Conservation (phyloP, 2,888 invertebrate genomes). For the Prionchulus punctatus region DNA sequence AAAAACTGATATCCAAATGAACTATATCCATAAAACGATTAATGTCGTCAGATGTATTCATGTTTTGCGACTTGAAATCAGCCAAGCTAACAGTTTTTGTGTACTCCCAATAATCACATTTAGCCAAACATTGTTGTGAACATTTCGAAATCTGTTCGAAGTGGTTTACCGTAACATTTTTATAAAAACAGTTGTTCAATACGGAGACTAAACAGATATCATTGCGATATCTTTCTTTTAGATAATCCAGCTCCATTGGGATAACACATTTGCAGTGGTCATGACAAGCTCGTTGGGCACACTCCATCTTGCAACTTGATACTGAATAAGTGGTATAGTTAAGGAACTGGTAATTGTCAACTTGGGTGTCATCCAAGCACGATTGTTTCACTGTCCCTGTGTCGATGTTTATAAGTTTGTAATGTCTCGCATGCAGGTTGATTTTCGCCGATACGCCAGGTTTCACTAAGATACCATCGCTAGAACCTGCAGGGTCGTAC, state of each 20-base stretch:
- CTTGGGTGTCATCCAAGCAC: background rate
- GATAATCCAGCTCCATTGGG: background rate
- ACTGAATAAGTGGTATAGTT: background rate
- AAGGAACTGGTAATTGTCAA: background rate
- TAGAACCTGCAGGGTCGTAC: background rate
- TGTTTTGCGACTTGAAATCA: no score
- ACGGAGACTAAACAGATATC: background rate
- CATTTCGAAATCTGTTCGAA: background rate
- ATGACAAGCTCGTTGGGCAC: background rate
- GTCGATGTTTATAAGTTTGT: background rate
- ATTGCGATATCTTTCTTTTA: background rate
- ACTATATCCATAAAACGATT: background rate
- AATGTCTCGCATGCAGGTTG: background rate
- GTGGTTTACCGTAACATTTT: background rate
- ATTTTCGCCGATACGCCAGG: background rate
- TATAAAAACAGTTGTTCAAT: background rate
- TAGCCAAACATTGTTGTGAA: background rate
- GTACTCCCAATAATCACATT: background rate
- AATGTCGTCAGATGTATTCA: background rate
- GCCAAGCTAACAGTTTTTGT: no score
- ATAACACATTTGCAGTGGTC: background rate
- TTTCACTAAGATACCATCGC: background rate
- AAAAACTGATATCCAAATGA: background rate
- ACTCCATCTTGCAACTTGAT: background rate
- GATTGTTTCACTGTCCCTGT: background rate